Percentiles rank a stretch among this genome's conserved stretches.
phyloP scores from a whole-genome alignment of 2,888 invertebrate species.

The Zaprionus bogoriensis region DNA sequence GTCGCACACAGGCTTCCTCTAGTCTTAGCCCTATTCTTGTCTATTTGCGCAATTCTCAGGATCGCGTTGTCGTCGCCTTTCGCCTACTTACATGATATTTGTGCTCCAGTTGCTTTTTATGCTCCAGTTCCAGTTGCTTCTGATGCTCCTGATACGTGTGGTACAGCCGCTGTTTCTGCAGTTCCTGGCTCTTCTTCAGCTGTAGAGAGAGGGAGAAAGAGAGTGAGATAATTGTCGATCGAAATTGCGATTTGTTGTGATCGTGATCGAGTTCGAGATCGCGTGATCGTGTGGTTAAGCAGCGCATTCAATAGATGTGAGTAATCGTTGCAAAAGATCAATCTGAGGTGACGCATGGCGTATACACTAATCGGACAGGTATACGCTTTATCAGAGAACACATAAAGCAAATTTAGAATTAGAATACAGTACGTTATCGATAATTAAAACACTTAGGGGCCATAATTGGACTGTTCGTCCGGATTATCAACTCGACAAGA shows the following conservation, averaged over 20 bases:
- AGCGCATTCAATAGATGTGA: background rate
- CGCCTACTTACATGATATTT: constrained; percentile 89
- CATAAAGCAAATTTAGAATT: too few species aligned
- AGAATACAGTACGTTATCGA: too few species aligned
- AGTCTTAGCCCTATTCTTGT: too few species aligned
- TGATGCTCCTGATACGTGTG: constrained; percentile 96
- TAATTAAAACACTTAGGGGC: too few species aligned
- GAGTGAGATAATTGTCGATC: constrained; percentile 9
- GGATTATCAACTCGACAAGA: too few species aligned
- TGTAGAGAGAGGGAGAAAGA: constrained; percentile 82
- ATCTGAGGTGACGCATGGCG: background rate
- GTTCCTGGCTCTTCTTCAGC: constrained; percentile 96
- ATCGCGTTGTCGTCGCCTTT: background rate
- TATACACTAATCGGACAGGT: background rate
- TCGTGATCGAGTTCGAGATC: background rate
- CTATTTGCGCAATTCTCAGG: too few species aligned
- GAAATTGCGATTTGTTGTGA: background rate
- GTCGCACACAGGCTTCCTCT: background rate
- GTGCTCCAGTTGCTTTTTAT: constrained; percentile 94
- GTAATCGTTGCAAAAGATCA: background rate
- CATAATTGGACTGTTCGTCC: too few species aligned
- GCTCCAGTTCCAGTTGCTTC: constrained; percentile 94
- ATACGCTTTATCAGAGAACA: background rate
- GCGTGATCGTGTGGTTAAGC: background rate
- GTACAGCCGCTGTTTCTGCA: constrained; percentile 94